Evolutionary conservation across 2,113 vertebrate genomes (phyloP), one percentile per base, ranked within the genome.

Genomic region (Cranoglanis bouderius): DNA sequence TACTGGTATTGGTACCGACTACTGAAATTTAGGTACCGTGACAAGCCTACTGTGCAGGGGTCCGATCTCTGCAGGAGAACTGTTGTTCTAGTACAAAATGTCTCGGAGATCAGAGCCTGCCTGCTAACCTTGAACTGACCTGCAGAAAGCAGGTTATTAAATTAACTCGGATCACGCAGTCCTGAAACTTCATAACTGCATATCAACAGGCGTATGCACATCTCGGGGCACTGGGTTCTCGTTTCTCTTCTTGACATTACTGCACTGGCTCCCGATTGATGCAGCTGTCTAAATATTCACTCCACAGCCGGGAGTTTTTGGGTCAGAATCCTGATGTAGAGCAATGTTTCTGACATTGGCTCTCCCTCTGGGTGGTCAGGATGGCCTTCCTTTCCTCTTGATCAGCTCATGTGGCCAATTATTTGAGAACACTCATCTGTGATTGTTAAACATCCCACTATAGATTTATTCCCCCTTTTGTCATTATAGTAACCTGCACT

Each of bases 31-130:
- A n/a, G n/a, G n/a, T n/a, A n/a, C n/a, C n/a, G n/a, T n/a, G n/a
- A n/a, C n/a, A n/a, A n/a, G n/a, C n/a, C n/a, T n/a, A n/a, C 51
- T 16, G 80, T 86, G 40, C 38, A 75, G 78, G n/a, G 74, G 51
- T 89, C 53, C 74, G 75, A 89, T 74, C 77, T 77, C 80, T 75
- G 63, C 88, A 84, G 88, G 83, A 85, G 88, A 88, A 8, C 32
- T 19, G 67, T 72, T 35, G 16, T 72, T 38, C 38, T 43, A 49
- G 43, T 24, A 43, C 87, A 77, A 32, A 18, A 53, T 24, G 77
- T 80, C 40, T 86, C 78, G 4, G 43, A 38, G 43, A 40, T 84
- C 82, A 83, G 55, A 40, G 35, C 26, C 59, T 10, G 26, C 35
- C 84, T 55, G 51, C 74, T 81, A 70, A 55, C 75, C 40, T 72